Base-by-base conservation (phyloP, 2,888 invertebrate genomes). In the Mycalesis mineus region DNA sequence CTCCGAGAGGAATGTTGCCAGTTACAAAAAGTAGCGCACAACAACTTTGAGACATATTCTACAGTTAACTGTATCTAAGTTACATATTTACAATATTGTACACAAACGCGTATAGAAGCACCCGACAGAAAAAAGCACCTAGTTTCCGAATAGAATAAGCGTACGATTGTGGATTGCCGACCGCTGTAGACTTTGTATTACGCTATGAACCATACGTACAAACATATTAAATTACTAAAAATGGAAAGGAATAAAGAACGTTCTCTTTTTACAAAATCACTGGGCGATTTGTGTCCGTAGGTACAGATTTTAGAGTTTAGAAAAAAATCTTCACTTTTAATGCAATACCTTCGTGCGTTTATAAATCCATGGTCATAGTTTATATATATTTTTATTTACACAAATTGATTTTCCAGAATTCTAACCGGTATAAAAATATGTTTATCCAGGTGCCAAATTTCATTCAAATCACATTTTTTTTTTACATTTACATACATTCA, bases 61-160 rank as follows among this genome's bases (percentile, higher is more conserved):
- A 61, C 54, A 48, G 54, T 48, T 49, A 51, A 77, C 75, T 77
- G 74, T 28, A 78, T 77, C 74, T 85, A 82, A 57, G 56, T 80
- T 78, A 83, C 75, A 84, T 88, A 89, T 88, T 84, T 88, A 88
- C 88, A 88, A 78, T 75, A 75, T 80, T 73, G 80, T 85, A 85
- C 84, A 85, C 84, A 73, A 80, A 83, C 77, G 80, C 82, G 82
- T 85, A 84, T 80, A 14, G 82, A 88, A 89, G 89, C 89, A 88
- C 89, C 89, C 82, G 85, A 88, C 81, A 84, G 82, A 83, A 84
- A 84, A 83, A 88, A 89, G 89, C 89, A 89, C 89, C 88, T 88
- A 87, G 82, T 86, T 88, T 82, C 80, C 84, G 76, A 86, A 82
- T 84, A 84, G 81, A 85, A 78, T 82, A 88, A 87, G 85, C 85